Base-by-base conservation (phyloP, 1,140 invertebrate species). In the Zophobas atratus region DNA sequence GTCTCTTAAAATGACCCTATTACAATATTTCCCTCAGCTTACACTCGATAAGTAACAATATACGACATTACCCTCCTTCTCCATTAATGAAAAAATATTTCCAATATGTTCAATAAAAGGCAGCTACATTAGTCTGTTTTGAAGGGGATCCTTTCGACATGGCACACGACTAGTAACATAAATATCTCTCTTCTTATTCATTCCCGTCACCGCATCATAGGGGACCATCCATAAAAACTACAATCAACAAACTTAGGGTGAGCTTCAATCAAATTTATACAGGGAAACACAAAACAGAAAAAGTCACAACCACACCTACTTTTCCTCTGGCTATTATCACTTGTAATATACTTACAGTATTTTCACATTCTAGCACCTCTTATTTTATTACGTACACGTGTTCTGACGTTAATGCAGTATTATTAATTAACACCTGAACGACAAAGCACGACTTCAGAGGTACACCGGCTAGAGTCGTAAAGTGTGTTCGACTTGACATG, bases 361-460 rank as follows among this genome's bases (percentile, higher is more conserved):
- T 20, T 20, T 20, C 20, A 20, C 20, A 20, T 20, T 20, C 20
- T 20, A 20, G 20, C 20, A 20, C 20, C 20, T 20, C 20, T 51
- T 51, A 67, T 67, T 67, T 67, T 67, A 67, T 20, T 39, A 67
- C 32, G 1, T 67, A 67, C 60, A 67, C 60, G 60, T 67, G 60
- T 67, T 67, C 60, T 67, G 2, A 5, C 38, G 38, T 67, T 43
- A 39, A 8, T 38, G 43, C 39, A 20, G 60, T 32, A 67, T 43
- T 67, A 43, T 43, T 39, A 67, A 67, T 67, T 67, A 67, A 67
- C 60, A 67, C 60, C 60, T 67, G 39, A 67, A 43, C 60, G 60
- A 41, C 60, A 67, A 67, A 67, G 1, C 60, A 34, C 39, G 60
- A 20, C 60, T 67, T 67, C 60, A 20, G 38, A 43, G 39, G 6